A percentile compares a stretch with the other conserved stretches of the same genome.
phyloP scores from a whole-genome alignment of 2,113 vertebrate genomes.

The Ornithorhynchus anatinus region DNA sequence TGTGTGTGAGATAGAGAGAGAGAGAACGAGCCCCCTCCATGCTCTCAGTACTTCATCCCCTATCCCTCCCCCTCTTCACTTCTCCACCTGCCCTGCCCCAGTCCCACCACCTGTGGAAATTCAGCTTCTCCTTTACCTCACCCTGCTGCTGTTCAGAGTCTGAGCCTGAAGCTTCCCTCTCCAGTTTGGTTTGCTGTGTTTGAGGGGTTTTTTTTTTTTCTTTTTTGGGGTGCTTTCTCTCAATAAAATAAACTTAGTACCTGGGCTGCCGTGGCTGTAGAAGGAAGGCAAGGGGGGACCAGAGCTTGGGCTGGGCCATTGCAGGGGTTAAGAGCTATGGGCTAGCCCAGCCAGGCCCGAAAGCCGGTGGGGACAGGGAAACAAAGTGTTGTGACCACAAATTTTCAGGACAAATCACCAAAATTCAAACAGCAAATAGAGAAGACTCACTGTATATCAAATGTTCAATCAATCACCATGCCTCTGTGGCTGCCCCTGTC shows the following conservation, averaged over 20 bases:
- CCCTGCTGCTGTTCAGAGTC: background rate
- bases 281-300: background rate
- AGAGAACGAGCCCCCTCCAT: too few species aligned
- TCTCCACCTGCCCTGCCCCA: background rate
- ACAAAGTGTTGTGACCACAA: too few species aligned
- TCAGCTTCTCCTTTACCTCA: rapidly evolving
- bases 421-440: too few species aligned
- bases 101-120: background rate
- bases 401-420: too few species aligned
- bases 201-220: background rate
- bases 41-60: too few species aligned
- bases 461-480: too few species aligned
- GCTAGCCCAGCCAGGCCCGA: too few species aligned
- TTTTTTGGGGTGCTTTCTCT: slow-evolving; percentile 42
- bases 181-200: background rate
- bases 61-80: background rate
- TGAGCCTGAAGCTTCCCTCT: background rate
- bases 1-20: too few species aligned
- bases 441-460: too few species aligned
- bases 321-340: rapidly evolving
- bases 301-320: rapidly evolving
- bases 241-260: slow-evolving; percentile 43
- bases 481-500: too few species aligned
- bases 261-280: background rate
- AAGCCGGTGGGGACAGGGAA: too few species aligned